phyloP scores from a whole-genome alignment of 2,888 invertebrate genomes.

The Xanthia togata region DNA sequence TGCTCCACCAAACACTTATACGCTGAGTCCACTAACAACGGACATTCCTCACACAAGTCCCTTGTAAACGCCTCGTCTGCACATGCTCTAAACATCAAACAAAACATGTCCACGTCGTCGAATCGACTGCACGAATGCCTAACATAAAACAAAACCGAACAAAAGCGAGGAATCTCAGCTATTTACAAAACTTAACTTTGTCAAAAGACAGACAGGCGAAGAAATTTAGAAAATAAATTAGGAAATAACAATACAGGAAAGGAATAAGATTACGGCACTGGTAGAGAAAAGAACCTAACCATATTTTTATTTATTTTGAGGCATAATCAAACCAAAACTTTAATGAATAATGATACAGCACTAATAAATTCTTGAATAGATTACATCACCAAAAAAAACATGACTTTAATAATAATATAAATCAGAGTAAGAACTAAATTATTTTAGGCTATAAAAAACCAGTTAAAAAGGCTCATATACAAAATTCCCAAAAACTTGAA shows the following conservation, averaged over 20 bases:
- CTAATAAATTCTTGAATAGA: no score
- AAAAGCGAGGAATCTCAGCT: conserved; percentile 60
- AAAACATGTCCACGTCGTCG: conserved; percentile 35
- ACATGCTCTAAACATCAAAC: conserved; percentile 54
- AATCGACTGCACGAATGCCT: conserved; percentile 60
- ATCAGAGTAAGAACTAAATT: no score
- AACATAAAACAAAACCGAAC: conserved; percentile 65
- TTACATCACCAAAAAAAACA: no score
- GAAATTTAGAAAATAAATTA: conserved; percentile 76
- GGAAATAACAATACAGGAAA: conserved; percentile 57
- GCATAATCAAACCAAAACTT: no score
- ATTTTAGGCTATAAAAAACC: no score
- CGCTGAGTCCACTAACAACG: conserved; percentile 20
- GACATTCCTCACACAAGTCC: conserved; percentile 24
- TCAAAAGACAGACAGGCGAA: conserved; percentile 75
- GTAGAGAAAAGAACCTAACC: background rate
- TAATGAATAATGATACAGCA: no score
- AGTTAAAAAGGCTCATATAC: no score
- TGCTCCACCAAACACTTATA: conserved; percentile 33
- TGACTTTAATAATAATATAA: no score
- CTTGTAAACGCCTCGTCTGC: conserved; percentile 24
- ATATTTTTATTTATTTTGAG: background rate
- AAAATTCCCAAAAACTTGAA: background rate
- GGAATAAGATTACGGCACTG: conserved; percentile 36
- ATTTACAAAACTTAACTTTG: conserved; percentile 56